Percentiles rank a stretch among this genome's conserved stretches.
Evolutionary conservation across 92 coral and sea anemone species (phyloP).

Genomic region (Palythoa grandis): DNA sequence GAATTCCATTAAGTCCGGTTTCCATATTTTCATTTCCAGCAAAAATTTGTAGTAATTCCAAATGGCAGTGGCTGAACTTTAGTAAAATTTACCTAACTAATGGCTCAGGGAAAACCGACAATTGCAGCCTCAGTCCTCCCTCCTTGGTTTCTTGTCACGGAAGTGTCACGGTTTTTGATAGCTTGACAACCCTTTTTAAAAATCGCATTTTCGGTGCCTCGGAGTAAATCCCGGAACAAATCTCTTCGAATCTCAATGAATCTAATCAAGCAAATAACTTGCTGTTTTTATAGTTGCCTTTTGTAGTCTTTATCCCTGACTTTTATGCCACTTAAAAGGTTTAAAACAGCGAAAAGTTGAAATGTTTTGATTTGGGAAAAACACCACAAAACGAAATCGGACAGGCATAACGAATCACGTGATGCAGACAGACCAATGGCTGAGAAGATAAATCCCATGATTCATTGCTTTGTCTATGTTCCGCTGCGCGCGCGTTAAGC

Average conservation of each 20-base stretch:
- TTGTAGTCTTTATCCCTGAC: background rate
- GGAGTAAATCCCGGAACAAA: background rate
- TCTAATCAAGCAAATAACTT: background rate
- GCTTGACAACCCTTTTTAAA: conserved; percentile 9
- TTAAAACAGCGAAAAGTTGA: background rate
- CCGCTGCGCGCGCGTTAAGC: conserved; percentile 99
- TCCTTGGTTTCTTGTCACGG: conserved; percentile 9
- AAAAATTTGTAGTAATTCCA: too few relatives aligned
- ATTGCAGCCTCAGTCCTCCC: background rate
- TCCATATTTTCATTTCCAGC: too few relatives aligned
- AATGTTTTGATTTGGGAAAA: conserved; percentile 19
- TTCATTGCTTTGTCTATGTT: conserved; percentile 95
- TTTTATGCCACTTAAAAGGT: background rate
- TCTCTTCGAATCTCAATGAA: background rate
- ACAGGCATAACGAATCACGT: conserved; percentile 57
- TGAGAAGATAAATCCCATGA: conserved; percentile 71
- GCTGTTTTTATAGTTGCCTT: background rate
- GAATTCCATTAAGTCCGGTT: too few relatives aligned
- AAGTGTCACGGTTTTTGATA: conserved; percentile 23
- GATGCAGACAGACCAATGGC: conserved; percentile 67
- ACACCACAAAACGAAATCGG: conserved; percentile 18
- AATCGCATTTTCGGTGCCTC: background rate
- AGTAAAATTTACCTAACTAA: too few relatives aligned
- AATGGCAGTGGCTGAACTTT: too few relatives aligned
- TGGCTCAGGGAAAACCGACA: background rate